These are phyloP conservation scores for Coenonympha arcania DNA, from an alignment of 2,888 invertebrate genomes.

Conservation along the genomic window DNA sequence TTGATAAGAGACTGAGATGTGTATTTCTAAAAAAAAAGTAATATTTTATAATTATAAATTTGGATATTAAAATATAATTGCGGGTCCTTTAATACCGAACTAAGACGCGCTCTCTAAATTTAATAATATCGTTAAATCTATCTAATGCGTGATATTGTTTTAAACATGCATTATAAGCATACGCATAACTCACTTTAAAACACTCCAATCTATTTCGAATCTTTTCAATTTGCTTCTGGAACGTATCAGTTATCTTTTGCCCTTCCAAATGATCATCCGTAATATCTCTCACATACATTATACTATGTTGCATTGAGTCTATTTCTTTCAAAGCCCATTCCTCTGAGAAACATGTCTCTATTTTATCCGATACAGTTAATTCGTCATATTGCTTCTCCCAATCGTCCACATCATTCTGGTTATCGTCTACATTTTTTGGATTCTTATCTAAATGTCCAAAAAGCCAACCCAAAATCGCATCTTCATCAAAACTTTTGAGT, in stretches of 20 bases:
- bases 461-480: constrained; percentile 53
- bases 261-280: constrained; percentile 41
- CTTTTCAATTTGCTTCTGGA: constrained; percentile 43
- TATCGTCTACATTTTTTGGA: constrained; percentile 18
- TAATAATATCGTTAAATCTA: too few relatives aligned
- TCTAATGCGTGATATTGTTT: too few relatives aligned
- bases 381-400: constrained; percentile 42
- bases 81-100: too few relatives aligned
- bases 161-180: too few relatives aligned
- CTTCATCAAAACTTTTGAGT: constrained; percentile 40
- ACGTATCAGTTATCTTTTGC: constrained; percentile 45
- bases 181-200: constrained; percentile 52
- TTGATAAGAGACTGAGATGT: constrained; percentile 21
- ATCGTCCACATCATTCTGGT: constrained; percentile 34
- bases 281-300: constrained; percentile 49
- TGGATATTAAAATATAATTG: too few relatives aligned
- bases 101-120: too few relatives aligned
- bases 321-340: constrained; percentile 51
- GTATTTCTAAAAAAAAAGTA: constrained; percentile 39
- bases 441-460: constrained; percentile 43
- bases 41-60: too few relatives aligned
- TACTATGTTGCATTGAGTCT: constrained; percentile 50
- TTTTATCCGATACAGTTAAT: constrained; percentile 31
- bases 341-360: constrained; percentile 59
- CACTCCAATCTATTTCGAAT: constrained; percentile 43